phyloP scores from a whole-genome alignment of 2,113 vertebrate species.

The Riparia riparia region DNA sequence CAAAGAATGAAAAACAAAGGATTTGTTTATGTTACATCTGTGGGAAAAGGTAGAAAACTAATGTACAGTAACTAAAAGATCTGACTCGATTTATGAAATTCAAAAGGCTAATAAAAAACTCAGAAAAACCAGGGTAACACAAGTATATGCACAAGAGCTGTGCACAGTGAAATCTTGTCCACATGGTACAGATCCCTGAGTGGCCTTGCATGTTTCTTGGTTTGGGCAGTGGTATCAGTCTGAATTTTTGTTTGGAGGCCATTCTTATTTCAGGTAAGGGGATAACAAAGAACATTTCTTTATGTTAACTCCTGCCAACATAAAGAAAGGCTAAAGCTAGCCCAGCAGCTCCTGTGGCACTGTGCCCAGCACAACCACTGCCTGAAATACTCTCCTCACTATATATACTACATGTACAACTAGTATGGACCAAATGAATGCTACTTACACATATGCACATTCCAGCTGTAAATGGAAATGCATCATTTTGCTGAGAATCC shows the following conservation, averaged over 20 bases:
- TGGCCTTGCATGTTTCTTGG: neutral
- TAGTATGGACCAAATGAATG: neutral
- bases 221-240: neutral
- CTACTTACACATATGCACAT: neutral
- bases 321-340: neutral
- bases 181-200: neutral
- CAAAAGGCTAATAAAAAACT: no score
- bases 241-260: neutral
- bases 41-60: no score
- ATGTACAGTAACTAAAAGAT: no score
- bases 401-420: neutral
- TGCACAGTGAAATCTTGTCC: neutral
- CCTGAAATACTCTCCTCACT: neutral
- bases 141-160: fast-evolving
- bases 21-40: no score
- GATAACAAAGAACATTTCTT: neutral
- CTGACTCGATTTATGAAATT: no score
- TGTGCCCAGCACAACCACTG: neutral
- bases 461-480: neutral
- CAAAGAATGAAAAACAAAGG: no score
- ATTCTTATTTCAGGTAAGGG: neutral
- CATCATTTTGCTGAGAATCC: neutral
- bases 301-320: neutral
- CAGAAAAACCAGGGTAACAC: no score
- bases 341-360: neutral